These are phyloP conservation scores for Rhinoptilus africanus DNA, from an alignment of 2,113 vertebrate genomes.

Conservation along the genomic window DNA sequence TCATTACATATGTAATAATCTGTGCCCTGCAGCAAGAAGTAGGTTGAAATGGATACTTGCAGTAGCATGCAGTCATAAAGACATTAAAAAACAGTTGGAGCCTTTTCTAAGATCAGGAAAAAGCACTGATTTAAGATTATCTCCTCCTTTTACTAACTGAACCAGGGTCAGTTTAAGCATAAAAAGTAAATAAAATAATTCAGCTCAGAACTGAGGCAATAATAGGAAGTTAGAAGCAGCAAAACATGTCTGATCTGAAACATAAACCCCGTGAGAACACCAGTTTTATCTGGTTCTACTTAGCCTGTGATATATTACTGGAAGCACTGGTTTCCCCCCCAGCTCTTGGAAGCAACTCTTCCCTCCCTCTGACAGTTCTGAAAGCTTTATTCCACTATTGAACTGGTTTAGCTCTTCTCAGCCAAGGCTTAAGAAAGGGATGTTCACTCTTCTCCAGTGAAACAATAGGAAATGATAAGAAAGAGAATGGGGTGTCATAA, in stretches of 20 bases:
- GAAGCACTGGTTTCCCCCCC: not conserved
- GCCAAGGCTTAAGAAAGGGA: not conserved
- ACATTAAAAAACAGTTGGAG: not conserved
- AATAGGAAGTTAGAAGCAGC: not conserved
- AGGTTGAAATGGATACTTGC: constrained; percentile 3
- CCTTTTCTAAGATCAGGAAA: not conserved
- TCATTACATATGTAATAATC: not conserved
- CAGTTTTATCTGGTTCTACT: not conserved
- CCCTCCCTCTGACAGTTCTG: not conserved
- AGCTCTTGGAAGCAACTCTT: not conserved
- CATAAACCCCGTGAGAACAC: not conserved
- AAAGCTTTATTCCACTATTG: not conserved
- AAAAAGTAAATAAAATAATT: not conserved
- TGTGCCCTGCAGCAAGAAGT: constrained; percentile 1
- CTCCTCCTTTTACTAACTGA: not conserved
- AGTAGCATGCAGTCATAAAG: not conserved
- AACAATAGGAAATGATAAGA: not conserved
- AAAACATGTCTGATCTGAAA: not conserved
- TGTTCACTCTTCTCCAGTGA: not conserved
- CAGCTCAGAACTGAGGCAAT: not conserved
- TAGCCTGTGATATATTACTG: not conserved
- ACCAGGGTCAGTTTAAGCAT: not conserved
- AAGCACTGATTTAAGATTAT: constrained; percentile 5
- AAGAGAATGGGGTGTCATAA: not conserved
- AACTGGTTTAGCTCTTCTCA: not conserved